phyloP scores from a whole-genome alignment of 2,113 vertebrate genomes.

The Galemys pyrenaicus region DNA sequence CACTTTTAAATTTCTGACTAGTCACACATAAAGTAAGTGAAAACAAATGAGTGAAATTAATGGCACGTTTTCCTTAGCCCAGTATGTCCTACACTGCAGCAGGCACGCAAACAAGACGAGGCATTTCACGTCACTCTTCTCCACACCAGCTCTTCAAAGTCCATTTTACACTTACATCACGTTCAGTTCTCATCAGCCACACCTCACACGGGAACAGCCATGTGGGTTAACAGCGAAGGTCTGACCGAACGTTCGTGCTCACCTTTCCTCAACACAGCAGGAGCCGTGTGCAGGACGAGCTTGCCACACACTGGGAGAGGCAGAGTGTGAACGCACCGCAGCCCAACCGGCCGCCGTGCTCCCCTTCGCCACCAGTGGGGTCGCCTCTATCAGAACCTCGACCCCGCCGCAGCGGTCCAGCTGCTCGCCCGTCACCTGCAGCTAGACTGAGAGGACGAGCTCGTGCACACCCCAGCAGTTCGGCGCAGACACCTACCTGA shows the following conservation, averaged over 20 bases:
- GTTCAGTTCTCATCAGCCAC: neutral
- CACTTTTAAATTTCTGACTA: neutral
- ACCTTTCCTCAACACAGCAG: neutral
- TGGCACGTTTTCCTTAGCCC: neutral
- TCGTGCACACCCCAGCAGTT: no score
- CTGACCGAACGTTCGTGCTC: neutral
- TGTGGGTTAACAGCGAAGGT: neutral
- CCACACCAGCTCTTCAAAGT: neutral
- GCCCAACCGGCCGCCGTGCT: neutral
- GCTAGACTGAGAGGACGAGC: neutral
- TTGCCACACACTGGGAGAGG: neutral
- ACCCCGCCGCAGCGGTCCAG: no score
- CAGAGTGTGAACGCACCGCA: no score
- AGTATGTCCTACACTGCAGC: neutral
- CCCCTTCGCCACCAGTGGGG: neutral
- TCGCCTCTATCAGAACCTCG: neutral
- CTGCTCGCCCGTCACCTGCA: neutral
- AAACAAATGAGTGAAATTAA: neutral
- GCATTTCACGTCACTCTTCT: neutral
- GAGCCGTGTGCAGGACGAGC: neutral
- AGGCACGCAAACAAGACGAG: neutral
- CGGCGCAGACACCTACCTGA: conserved; percentile 94
- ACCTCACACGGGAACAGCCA: neutral
- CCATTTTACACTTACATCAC: neutral
- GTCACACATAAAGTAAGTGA: neutral